phyloP scores from a whole-genome alignment of 1,140 invertebrate species.

The Paraescarpia echinospica region DNA sequence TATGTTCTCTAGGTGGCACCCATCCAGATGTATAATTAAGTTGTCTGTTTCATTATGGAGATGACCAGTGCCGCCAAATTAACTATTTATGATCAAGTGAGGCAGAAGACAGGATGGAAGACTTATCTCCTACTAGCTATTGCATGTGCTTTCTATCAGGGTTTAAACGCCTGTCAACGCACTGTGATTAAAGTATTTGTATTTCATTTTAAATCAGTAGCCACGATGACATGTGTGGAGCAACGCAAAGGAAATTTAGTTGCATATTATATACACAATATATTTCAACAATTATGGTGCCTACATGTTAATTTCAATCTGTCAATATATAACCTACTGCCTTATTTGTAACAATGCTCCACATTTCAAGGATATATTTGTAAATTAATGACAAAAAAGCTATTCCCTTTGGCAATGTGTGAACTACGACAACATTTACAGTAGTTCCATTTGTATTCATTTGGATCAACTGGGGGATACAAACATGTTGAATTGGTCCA shows the following conservation, averaged over 20 bases:
- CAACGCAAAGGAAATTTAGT: neutral
- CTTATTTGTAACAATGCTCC: too few species aligned
- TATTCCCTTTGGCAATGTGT: neutral
- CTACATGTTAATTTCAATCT: neutral
- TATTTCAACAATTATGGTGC: neutral
- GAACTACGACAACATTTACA: neutral
- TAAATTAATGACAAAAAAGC: neutral
- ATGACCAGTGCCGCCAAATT: neutral
- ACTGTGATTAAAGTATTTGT: neutral
- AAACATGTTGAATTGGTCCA: too few species aligned
- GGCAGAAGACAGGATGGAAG: neutral
- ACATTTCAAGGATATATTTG: neutral
- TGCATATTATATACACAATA: neutral
- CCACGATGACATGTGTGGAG: neutral
- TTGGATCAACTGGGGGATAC: neutral
- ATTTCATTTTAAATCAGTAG: neutral
- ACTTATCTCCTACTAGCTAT: neutral
- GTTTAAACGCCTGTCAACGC: neutral
- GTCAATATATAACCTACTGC: too few species aligned
- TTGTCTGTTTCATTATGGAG: neutral
- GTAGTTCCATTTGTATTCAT: neutral
- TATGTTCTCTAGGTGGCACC: neutral
- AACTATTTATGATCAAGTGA: neutral
- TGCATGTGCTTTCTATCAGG: neutral
- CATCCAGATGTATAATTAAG: neutral